phyloP scores from a whole-genome alignment of 2,113 vertebrate genomes.

The Anser brachyrhynchus region DNA sequence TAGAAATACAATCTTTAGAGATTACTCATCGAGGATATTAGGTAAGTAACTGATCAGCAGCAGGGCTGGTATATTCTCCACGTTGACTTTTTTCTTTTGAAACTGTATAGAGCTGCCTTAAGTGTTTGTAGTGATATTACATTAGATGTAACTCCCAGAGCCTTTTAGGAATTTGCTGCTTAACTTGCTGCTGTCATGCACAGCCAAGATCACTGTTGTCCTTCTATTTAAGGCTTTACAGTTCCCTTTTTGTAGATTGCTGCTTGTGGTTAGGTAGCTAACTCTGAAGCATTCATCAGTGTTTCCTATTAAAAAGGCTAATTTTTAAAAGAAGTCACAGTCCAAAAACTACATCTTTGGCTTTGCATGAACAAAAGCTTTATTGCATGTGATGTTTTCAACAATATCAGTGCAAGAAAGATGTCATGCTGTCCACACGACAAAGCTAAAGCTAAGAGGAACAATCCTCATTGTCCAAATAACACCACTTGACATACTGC shows the following conservation, averaged over 20 bases:
- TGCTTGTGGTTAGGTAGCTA: background rate
- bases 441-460: background rate
- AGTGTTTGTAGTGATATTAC: background rate
- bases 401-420: background rate
- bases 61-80: background rate
- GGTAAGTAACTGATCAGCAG: background rate
- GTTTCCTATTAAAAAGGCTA: background rate
- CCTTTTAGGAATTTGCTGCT: conserved; percentile 47
- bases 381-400: background rate
- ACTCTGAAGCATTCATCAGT: background rate
- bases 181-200: background rate
- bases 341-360: background rate
- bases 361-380: background rate
- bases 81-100: conserved; percentile 6
- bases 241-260: background rate
- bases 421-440: background rate
- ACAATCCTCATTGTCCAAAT: background rate
- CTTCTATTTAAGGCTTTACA: background rate
- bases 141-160: conserved; percentile 36
- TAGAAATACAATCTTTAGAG: background rate
- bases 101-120: conserved; percentile 11
- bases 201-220: background rate
- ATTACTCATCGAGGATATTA: background rate
- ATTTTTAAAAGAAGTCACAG: background rate
- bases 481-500: background rate